Base-by-base conservation (phyloP, 2,888 invertebrate genomes). In the Sminthurides aquaticus region DNA sequence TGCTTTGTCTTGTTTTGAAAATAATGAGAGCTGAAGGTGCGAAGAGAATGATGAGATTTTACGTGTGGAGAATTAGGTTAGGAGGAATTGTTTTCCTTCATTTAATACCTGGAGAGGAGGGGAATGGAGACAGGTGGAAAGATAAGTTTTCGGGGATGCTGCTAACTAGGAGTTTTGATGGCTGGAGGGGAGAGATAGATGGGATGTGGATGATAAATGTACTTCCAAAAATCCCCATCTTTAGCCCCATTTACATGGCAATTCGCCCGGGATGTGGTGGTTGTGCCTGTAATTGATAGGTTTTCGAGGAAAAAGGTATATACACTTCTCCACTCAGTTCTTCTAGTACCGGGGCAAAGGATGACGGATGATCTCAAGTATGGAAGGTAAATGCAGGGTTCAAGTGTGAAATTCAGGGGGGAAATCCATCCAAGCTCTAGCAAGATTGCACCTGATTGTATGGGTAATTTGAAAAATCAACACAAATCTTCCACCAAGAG, bases 21-120 rank as follows among this genome's bases (percentile, higher is more conserved):
- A 52, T 52, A 52, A 52, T 52, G 52, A 52, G 22, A 18, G 52
- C 22, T 52, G 52, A 52, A 52, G 52, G 52, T 52, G 52, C 52
- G 52, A 52, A 52, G 52, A 5, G 22, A 52, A 20, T 52, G 8
- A 52, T 52, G 5, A 15, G 52, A 52, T 22, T 34, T 34, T 34
- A 34, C 43, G 43, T 20, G 20, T 52, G 52, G 22, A 15, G 20
- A 52, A 52, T 20, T 52, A 52, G 52, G 52, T 52, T 52, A 20
- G n/a, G n/a, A n/a, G n/a, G n/a, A n/a, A n/a, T 20, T 52, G 52
- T 52, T 52, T 20, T 20, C 22, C 20, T 52, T 52, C 52, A 15
- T 52, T 5, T 5, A 52, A 52, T 52, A 18, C 52, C 52, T 52
- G 20, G 15, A 22, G 52, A 52, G 52, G 52, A 5, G 20, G 52